Evolutionary conservation across 2,888 invertebrate species (phyloP).

Genomic region (Himalopsyche kuldschensis): DNA sequence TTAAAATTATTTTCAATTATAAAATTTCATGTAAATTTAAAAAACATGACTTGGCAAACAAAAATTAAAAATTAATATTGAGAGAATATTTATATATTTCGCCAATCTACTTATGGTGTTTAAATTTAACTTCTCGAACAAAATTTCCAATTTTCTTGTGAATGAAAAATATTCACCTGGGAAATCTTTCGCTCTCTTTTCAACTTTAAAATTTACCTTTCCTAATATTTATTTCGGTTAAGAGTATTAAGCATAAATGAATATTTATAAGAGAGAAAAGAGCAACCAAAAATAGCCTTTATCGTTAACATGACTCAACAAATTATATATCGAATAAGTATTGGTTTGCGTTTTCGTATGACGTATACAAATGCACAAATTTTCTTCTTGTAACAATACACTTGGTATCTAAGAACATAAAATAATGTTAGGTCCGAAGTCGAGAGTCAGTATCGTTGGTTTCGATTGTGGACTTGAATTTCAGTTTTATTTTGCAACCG

Average conservation of each 20-base stretch:
- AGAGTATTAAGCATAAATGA: neutral
- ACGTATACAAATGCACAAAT: no score
- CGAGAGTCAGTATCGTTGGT: no score
- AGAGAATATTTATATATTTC: neutral
- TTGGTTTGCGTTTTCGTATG: no score
- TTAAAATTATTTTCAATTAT: neutral
- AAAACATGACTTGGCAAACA: neutral
- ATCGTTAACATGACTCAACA: no score
- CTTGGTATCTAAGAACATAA: no score
- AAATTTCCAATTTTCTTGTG: neutral
- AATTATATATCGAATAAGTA: no score
- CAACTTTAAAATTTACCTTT: neutral
- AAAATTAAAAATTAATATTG: neutral
- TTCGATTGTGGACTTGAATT: no score
- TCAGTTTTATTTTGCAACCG: no score
- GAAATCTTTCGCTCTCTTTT: neutral
- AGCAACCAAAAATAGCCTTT: no score
- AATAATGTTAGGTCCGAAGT: no score
- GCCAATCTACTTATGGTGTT: neutral
- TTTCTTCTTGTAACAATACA: no score
- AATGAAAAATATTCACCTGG: neutral
- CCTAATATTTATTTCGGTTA: neutral
- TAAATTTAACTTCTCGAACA: neutral
- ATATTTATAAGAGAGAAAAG: no score
- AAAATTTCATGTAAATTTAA: neutral